phyloP scores from a whole-genome alignment of 2,113 vertebrate species.

The Noturus placidus region DNA sequence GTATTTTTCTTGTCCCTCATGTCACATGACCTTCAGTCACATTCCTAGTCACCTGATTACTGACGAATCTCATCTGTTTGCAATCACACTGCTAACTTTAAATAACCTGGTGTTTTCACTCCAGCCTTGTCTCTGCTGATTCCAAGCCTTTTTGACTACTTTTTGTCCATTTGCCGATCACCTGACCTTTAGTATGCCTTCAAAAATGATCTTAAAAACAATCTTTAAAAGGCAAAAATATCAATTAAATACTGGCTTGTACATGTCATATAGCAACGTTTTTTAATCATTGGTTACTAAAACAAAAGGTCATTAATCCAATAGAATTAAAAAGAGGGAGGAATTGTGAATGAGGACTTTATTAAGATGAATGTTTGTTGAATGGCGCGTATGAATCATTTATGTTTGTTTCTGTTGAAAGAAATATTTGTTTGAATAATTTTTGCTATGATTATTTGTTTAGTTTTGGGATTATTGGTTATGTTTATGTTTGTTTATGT shows the following conservation, averaged over 20 bases:
- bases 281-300: too few species aligned
- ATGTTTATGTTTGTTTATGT: background rate
- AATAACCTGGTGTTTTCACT: background rate
- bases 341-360: background rate
- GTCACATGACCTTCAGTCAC: background rate
- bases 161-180: too few species aligned
- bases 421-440: background rate
- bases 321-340: too few species aligned
- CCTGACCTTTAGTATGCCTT: too few species aligned
- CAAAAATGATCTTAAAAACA: too few species aligned
- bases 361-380: background rate
- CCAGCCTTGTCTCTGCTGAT: too few species aligned
- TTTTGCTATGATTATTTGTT: background rate
- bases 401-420: background rate
- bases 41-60: background rate
- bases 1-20: too few species aligned
- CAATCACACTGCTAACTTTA: background rate
- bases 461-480: background rate
- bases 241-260: too few species aligned
- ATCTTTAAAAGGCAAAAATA: too few species aligned
- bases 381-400: background rate
- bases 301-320: too few species aligned
- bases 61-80: background rate
- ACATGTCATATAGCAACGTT: too few species aligned
- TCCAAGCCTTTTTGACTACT: too few species aligned